Evolutionary conservation across 2,797 vertebrate species (phyloP), one percentile per base, ranked within the genome.

Genomic region (Myripristis murdjan): DNA sequence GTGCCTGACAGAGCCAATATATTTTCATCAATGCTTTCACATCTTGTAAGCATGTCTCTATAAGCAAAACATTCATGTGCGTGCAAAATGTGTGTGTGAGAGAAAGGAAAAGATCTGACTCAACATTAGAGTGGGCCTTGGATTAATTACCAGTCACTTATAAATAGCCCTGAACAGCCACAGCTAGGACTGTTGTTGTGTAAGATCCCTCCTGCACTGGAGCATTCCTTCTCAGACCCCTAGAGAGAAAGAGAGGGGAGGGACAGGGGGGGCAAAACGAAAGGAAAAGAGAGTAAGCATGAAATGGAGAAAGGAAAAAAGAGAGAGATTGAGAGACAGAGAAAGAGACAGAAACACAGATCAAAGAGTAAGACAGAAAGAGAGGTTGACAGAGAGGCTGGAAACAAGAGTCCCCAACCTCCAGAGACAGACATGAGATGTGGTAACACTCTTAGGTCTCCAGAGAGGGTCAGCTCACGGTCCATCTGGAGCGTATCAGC

Each of bases 61-160:
- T 77, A 71, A 46, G 75, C 52, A 81, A 74, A 85, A 79, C 78
- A 71, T 68, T 64, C 46, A 23, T 18, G 70, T 63, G 49, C 22
- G 56, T 77, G 75, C 67, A 64, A 76, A 31, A 31, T 31, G 60
- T 75, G 79, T 89, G 83, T 64, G 77, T 86, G 83, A 83, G 72
- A 77, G 46, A 73, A 64, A 35, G 73, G 49, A 66, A 79, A 67
- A 73, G 56, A 83, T 85, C 84, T 89, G 76, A 89, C 82, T 89
- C 70, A 65, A 85, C 82, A 77, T 89, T 59, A 64, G 74, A 89
- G 69, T 41, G 61, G 70, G 77, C 65, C 88, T 86, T 92, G 92
- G 82, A 93, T 94, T 93, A 91, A 93, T 94, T 93, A 94, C 77
- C 79, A 82, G 73, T 79, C 77, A 59, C 75, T 83, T 94, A 92